Conservation (phyloP, 2,888 invertebrate species). For the Yponomeuta evonymella region DNA sequence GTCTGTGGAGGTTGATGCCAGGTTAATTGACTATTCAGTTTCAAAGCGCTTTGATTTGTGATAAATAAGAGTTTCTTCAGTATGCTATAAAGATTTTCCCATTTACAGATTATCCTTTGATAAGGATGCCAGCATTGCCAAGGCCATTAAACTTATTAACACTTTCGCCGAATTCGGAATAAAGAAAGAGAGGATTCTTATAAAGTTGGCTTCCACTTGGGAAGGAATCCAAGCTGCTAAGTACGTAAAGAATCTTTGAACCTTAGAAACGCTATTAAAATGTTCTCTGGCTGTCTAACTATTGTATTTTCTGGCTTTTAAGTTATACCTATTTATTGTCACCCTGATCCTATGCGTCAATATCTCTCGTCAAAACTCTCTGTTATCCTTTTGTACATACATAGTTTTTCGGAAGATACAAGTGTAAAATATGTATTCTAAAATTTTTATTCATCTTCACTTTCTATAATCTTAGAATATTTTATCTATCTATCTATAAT, state of each 20-base stretch:
- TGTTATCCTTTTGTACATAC: too few species aligned
- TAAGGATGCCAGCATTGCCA: conserved; percentile 91
- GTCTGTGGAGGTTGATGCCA: conserved; percentile 97
- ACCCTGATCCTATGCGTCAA: too few species aligned
- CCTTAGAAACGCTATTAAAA: not conserved
- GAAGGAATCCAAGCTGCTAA: conserved; percentile 99
- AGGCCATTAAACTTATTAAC: conserved; percentile 91
- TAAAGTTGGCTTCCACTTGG: conserved; percentile 99
- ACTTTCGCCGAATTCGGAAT: conserved; percentile 94
- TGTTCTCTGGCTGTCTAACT: not conserved
- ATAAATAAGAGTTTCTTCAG: not conserved
- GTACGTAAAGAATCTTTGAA: conserved; percentile 63
- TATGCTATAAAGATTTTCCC: not conserved
- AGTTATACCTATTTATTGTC: not conserved
- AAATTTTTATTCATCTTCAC: too few species aligned
- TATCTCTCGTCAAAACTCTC: too few species aligned
- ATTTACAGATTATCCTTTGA: conserved; percentile 91
- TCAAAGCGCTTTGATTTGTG: not conserved
- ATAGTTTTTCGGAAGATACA: too few species aligned
- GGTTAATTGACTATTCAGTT: conserved; percentile 58
- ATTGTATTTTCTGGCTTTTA: too few species aligned
- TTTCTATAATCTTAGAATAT: too few species aligned
- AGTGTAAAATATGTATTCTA: too few species aligned
- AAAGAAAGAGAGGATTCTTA: conserved; percentile 93
- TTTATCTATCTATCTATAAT: not conserved